Percentiles rank a stretch among this genome's conserved stretches.
Evolutionary conservation across 2,888 invertebrate genomes (phyloP).

Genomic region (Hemaris fuciformis): DNA sequence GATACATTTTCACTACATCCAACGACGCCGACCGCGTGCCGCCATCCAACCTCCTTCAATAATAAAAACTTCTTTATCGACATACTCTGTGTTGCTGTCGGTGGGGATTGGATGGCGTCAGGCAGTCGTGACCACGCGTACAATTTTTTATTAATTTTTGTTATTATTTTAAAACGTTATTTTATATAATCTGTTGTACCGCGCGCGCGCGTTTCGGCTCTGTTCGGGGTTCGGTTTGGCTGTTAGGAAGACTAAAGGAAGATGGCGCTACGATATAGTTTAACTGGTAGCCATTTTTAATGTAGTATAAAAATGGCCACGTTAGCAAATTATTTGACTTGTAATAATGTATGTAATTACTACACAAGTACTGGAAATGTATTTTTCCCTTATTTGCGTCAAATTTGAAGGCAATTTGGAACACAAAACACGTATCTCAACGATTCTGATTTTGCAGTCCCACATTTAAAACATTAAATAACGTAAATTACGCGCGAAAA

Average conservation of each 20-base stretch:
- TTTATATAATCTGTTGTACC: conserved; percentile 80
- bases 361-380: too few relatives aligned
- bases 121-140: conserved; percentile 63
- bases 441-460: too few relatives aligned
- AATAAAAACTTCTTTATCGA: conserved; percentile 50
- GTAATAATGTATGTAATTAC: too few relatives aligned
- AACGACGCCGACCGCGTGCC: conserved; percentile 45
- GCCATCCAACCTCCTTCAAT: conserved; percentile 46
- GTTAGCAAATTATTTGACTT: too few relatives aligned
- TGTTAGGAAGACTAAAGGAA: conserved; percentile 74
- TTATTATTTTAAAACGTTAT: conserved; percentile 80
- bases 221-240: conserved; percentile 46
- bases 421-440: too few relatives aligned
- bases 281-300: too few relatives aligned
- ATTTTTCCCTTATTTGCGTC: too few relatives aligned
- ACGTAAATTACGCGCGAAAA: too few relatives aligned
- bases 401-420: too few relatives aligned
- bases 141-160: conserved; percentile 75
- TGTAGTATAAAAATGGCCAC: too few relatives aligned
- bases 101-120: conserved; percentile 22
- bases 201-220: conserved; percentile 61
- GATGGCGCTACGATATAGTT: conserved; percentile 32
- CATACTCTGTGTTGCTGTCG: conserved; percentile 31
- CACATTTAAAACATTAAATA: too few relatives aligned
- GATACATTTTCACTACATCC: conserved; percentile 74